Evolutionary conservation across 2,888 invertebrate genomes (phyloP), one percentile per base, ranked within the genome.

Genomic region (Metellina segmentata): DNA sequence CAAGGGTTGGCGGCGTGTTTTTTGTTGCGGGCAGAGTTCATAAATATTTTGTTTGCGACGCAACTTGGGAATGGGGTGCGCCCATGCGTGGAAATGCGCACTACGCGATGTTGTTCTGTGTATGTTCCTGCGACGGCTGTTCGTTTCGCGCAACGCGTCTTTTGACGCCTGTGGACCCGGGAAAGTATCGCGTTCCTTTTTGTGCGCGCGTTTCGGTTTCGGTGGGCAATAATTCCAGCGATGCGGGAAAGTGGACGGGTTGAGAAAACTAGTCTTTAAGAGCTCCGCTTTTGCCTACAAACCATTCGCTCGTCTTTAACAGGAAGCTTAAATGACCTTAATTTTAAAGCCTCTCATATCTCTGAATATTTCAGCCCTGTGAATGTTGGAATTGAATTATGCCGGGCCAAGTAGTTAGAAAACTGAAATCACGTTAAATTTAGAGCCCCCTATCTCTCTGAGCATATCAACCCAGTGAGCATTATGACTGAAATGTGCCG

Each of bases 41-140:
- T 85, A 85, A 85, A 85, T 74, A 81, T 72, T 75, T 88, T 74
- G 81, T 53, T 70, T 83, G 78, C 78, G 89, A 79, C 71, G 90
- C 61, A 53, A 34, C 13, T 61, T 61, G 49, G 53, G 72, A 78
- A 71, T 70, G 53, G 51, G 51, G 82, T 49, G 70, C 61, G 77
- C n/a, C 51, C 49, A 86, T 20, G 86, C 86, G 77, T 75, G 79
- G 52, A 61, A 86, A 51, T 81, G 85, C 89, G 83, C 70, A 82
- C 82, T 83, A 20, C 70, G 20, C 75, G n/a, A 11, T 48, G 53
- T 13, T 81, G 16, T 34, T 74, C 52, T 72, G 77, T 77, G 53
- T 81, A n/a, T 51, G 81, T 53, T 52, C 61, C 61, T 79, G 78
- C 69, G 70, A 19, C 51, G 53, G 53, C 79, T n/a, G n/a, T n/a